Base-by-base conservation (phyloP, 2,113 vertebrate species). In the Myiagra hebetior region DNA sequence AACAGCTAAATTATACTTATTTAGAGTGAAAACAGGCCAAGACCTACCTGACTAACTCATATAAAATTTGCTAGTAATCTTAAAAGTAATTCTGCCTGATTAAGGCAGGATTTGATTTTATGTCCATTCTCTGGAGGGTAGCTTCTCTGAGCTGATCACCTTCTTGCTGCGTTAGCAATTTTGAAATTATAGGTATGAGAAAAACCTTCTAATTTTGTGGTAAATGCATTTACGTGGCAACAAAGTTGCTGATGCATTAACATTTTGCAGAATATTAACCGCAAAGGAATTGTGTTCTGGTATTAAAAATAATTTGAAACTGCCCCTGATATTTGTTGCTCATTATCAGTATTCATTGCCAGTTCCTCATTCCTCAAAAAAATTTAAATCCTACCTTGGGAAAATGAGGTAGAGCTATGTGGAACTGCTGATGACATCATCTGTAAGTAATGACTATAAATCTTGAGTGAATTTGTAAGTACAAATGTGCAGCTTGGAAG, bases 391-490 rank as follows among this genome's bases (percentile, higher is more conserved):
- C 93, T 92, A 94, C 93, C 86, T 94, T 53, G 84, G 97, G 97
- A 97, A 97, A 98, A 97, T 47, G 94, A 97, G 82, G 95, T 93
- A 97, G 95, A 79, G 94, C 95, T 97, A 89, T 89, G 65, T 96
- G 88, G 89, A 87, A 91, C 3, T 14, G 41, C 17, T 95, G 96
- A 96, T 98, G 97, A 98, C 93, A 97, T 98, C 98, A 98, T 95
- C 95, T 97, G 85, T 68, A 93, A 91, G 90, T 67, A 93, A 95
- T 77, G 87, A 73, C 70, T 93, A 42, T 98, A 97, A 98, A 97
- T 97, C 92, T 91, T 87, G 47, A 95, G 78, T 56, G 89, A 97
- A 97, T 96, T 93, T 89, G 39, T 94, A 92, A 89, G 69, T 93
- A 93, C 75, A 97, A 95, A 96, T 92, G 91, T 80, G 53, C 47